Percentiles rank a stretch among this genome's conserved stretches.
Evolutionary conservation across 2,797 vertebrate genomes (phyloP).

Genomic region (Lutjanus argentimaculatus): DNA sequence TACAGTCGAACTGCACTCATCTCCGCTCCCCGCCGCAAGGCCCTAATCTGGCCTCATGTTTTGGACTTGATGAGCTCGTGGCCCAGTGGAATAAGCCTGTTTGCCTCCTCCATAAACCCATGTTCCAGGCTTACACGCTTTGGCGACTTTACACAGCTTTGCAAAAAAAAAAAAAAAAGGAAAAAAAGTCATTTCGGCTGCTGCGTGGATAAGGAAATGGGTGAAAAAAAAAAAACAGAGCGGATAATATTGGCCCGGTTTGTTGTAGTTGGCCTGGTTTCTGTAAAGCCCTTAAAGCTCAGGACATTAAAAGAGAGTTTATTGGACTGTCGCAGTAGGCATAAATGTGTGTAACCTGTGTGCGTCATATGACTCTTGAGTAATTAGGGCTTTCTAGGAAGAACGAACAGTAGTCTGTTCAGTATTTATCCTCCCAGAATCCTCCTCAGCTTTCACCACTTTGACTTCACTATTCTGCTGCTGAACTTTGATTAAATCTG

Average conservation of each 20-base stretch:
- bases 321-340: conserved; percentile 37
- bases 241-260: conserved; percentile 67
- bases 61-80: conserved; percentile 77
- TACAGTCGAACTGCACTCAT: conserved; percentile 48
- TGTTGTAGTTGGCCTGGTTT: conserved; percentile 72
- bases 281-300: conserved; percentile 60
- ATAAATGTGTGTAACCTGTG: conserved; percentile 46
- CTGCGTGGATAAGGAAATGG: conserved; percentile 57
- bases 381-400: conserved; percentile 54
- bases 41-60: conserved; percentile 81
- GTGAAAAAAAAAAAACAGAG: conserved; percentile 33
- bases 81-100: conserved; percentile 80
- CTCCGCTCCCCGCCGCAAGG: conserved; percentile 50
- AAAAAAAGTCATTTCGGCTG: conserved; percentile 69
- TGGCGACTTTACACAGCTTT: conserved; percentile 77
- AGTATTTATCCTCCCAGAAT: conserved; percentile 38
- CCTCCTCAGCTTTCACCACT: conserved; percentile 57
- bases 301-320: conserved; percentile 55
- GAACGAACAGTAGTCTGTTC: background rate
- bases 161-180: conserved; percentile 48
- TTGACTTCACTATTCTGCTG: conserved; percentile 47
- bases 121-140: conserved; percentile 78
- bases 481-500: conserved; percentile 73
- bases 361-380: conserved; percentile 10
- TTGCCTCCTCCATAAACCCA: conserved; percentile 76